Evolutionary conservation across 2,113 vertebrate species (phyloP), one percentile per base, ranked within the genome.

Genomic region (Burhinus oedicnemus): DNA sequence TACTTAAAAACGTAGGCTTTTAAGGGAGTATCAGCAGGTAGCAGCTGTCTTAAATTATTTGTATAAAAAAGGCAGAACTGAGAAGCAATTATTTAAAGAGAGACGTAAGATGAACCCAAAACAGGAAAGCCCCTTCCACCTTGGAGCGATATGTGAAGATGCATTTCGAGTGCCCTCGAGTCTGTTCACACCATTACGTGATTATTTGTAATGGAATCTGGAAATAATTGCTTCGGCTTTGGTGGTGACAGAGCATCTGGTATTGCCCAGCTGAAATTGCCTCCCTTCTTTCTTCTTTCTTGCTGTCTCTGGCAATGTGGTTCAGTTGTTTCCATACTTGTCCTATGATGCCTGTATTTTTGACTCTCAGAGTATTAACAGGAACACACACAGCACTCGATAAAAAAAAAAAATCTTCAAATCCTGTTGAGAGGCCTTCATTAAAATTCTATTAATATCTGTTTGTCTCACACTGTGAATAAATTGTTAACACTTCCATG

Each of bases 371-470:
- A 27, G 21, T 34, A 87, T 74, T 96, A 96, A 77, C 93, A 95
- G 58, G 83, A 97, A 93, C 69, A 78, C 71, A 82, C 25, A 76
- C 32, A 93, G 90, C 65, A 90, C 78, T 91, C 4, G 4, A 74
- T 78, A 25, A 25, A 84, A 91, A 90, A 25, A 25, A 84, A 91
- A 77, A 64, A 6, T 6, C 22, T 91, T 90, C 54, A 79, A 89
- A 93, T 84, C 69, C 47, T 94, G 75, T 93, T 94, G 93, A 97
- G 94, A 90, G 79, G 86, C 78, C 76, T 95, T 93, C 95, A 96
- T 96, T 96, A 97, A 94, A 94, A 93, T 94, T 93, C 94, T 97
- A 89, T 97, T 96, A 98, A 97, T 97, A 97, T 95, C 90, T 96
- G 86, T 94, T 96, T 97, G 94, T 97, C 96, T 96, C 95, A 91